Evolutionary conservation across 2,888 invertebrate genomes (phyloP).

Genomic region (Drosophila rellima): DNA sequence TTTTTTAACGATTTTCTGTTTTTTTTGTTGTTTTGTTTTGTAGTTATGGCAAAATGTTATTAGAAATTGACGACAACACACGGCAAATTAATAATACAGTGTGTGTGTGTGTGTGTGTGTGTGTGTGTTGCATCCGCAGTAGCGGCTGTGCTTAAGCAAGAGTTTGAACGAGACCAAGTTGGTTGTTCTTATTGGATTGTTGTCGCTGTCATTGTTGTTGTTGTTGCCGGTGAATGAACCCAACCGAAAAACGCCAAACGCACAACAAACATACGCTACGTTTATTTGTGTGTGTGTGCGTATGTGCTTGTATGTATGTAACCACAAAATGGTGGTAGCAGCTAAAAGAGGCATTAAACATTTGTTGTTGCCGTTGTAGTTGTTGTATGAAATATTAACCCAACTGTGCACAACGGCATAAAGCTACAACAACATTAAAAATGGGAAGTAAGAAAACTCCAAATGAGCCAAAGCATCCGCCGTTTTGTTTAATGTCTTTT

Average conservation of each 20-base stretch:
- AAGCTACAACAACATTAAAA: conserved; percentile 46
- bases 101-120: conserved; percentile 8
- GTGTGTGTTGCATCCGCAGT: conserved; percentile 23
- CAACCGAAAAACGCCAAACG: conserved; percentile 56
- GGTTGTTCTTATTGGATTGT: conserved; percentile 68
- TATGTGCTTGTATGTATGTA: conserved; percentile 15
- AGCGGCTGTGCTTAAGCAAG: conserved; percentile 54
- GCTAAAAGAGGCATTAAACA: conserved; percentile 58
- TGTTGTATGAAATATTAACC: conserved; percentile 63
- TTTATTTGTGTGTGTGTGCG: conserved; percentile 17
- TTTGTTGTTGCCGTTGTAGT: conserved; percentile 11
- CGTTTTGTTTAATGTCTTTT: conserved; percentile 57
- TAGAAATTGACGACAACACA: conserved; percentile 55
- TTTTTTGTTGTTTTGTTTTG: conserved; percentile 2
- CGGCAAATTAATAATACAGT: conserved; percentile 51
- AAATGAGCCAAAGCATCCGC: conserved; percentile 57
- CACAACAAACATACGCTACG: conserved; percentile 51
- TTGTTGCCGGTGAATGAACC: conserved; percentile 61
- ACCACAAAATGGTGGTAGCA: conserved; percentile 69
- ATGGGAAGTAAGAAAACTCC: conserved; percentile 53
- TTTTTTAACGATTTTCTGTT: conserved; percentile 11
- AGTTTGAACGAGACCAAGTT: conserved; percentile 62
- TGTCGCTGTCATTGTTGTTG: conserved; percentile 28
- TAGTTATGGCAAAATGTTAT: conserved; percentile 43
- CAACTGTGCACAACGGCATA: conserved; percentile 73